Conservation (phyloP, 2,113 vertebrate species). For the Cyprinodon variegatus region DNA sequence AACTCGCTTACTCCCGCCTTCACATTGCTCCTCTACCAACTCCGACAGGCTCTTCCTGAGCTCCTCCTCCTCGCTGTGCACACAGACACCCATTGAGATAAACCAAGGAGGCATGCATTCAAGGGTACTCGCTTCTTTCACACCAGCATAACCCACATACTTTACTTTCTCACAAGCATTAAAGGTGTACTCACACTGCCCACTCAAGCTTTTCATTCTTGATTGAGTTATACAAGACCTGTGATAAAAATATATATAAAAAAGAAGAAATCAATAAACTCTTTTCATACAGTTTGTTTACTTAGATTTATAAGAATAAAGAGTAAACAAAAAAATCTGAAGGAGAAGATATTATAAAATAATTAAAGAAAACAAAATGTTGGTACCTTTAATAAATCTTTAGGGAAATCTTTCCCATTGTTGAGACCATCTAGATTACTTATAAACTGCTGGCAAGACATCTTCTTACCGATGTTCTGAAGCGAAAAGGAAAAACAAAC, state of each 20-base stretch:
- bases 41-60: constrained; percentile 96
- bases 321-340: too few species aligned
- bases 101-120: constrained; percentile 16
- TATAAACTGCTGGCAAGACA: constrained; percentile 96
- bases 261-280: neutral
- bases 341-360: neutral
- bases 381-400: constrained; percentile 94
- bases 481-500: constrained; percentile 49
- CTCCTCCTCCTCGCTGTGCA: constrained; percentile 92
- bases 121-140: constrained; percentile 21
- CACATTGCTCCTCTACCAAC: constrained; percentile 95
- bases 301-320: too few species aligned
- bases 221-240: constrained; percentile 97
- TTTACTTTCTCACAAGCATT: constrained; percentile 21
- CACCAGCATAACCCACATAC: constrained; percentile 15
- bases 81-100: constrained; percentile 52
- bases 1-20: constrained; percentile 89
- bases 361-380: neutral
- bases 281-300: neutral
- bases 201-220: constrained; percentile 99
- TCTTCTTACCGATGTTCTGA: constrained; percentile 98
- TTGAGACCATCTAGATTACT: constrained; percentile 94
- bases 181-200: constrained; percentile 91
- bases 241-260: constrained; percentile 44
- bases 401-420: constrained; percentile 92